Evolutionary conservation across 2,888 invertebrate genomes (phyloP), one percentile per base, ranked within the genome.

Genomic region (Perithous albicinctus): DNA sequence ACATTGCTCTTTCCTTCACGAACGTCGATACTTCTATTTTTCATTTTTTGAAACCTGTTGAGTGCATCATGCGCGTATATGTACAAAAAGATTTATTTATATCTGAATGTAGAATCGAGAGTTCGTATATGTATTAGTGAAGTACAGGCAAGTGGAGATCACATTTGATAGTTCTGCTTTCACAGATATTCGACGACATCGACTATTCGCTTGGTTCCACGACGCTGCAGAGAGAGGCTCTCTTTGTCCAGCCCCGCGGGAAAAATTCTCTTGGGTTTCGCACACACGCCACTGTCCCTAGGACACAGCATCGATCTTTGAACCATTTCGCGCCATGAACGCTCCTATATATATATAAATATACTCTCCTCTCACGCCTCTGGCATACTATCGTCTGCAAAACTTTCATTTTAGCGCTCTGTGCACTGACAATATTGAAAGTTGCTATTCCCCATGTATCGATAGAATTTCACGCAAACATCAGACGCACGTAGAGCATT

Each of bases 391-490:
- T 72, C 59, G 67, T 67, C 70, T 23, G 51, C 51, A 18, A 80
- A 83, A 84, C 84, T 84, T 84, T 81, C 63, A 79, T 84, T 81
- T 84, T 81, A 84, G 81, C 79, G 79, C 77, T 73, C 67, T 54
- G 72, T 73, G 43, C 61, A 26, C 70, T 73, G 79, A 76, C 67
- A 79, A 80, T 78, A 78, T 79, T 38, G 79, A 69, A 81, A 81
- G 80, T 81, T 77, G 73, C 67, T 61, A 41, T 61, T 54, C 51
- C n/a, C n/a, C 70, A 38, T 66, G 70, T 66, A 81, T 63, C 73
- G 73, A 56, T 73, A 43, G 54, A 77, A 77, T 77, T 77, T 41
- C 43, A 32, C 46, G 29, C 35, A 72, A n/a, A n/a, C n/a, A 75
- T 66, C 80, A 59, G 23, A 29, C 32, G 23, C n/a, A 15, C 46